These are phyloP conservation scores for Phylloscopus whistleri DNA, from an alignment of 2,113 vertebrate species.

Conservation along the genomic window DNA sequence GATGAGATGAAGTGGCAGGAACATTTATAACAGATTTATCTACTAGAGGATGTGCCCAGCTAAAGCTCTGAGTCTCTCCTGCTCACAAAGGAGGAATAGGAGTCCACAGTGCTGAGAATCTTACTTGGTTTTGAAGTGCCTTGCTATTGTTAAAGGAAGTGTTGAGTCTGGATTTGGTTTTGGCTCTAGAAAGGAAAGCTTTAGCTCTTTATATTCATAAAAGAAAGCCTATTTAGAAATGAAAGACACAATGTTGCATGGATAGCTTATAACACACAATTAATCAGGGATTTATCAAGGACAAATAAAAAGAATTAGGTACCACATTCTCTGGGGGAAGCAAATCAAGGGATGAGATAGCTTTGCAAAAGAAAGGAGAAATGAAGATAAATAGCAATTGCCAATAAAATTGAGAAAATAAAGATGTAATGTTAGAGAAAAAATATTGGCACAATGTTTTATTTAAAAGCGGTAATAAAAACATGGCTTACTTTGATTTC, in stretches of 20 bases:
- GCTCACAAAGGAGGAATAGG: background rate
- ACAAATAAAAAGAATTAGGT: constrained; percentile 18
- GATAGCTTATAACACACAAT: background rate
- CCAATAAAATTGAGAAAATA: constrained; percentile 33
- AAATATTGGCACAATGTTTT: constrained; percentile 35
- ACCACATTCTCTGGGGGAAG: background rate
- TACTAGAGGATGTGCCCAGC: background rate
- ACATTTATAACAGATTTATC: background rate
- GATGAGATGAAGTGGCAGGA: background rate
- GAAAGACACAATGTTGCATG: background rate
- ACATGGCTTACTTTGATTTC: constrained; percentile 54
- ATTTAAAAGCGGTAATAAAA: constrained; percentile 56
- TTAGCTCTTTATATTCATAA: background rate
- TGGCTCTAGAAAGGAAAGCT: background rate
- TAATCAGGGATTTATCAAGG: constrained; percentile 33
- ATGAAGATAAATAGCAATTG: constrained; percentile 38
- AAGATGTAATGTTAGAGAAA: constrained; percentile 2
- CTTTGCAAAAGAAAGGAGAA: background rate
- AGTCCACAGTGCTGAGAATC: background rate
- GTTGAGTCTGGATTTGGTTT: background rate
- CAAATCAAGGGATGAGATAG: constrained; percentile 28
- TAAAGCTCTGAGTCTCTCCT: background rate
- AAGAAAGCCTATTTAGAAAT: background rate
- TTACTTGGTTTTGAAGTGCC: background rate
- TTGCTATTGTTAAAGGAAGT: background rate